Percentiles rank a stretch among this genome's conserved stretches.
phyloP scores from a whole-genome alignment of 2,797 vertebrate species.

The Nothura maculosa region DNA sequence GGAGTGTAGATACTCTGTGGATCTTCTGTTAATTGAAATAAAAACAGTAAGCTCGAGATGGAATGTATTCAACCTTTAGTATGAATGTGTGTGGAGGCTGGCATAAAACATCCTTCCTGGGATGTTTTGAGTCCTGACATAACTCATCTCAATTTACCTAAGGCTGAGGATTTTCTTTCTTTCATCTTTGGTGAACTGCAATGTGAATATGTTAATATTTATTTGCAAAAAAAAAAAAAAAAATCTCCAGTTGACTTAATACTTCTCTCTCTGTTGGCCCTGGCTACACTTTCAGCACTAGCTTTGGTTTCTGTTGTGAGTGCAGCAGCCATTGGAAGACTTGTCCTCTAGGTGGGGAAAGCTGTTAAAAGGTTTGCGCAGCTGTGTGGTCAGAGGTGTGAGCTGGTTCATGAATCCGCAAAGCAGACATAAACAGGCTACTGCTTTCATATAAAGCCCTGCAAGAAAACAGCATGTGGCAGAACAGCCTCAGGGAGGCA shows the following conservation, averaged over 20 bases:
- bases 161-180: neutral
- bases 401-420: slow-evolving; percentile 9
- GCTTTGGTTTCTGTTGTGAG: neutral
- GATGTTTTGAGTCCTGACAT: neutral
- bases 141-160: neutral
- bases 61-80: neutral
- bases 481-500: neutral
- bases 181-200: neutral
- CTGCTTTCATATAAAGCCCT: neutral
- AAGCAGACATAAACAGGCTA: neutral
- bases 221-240: slow-evolving; percentile 24
- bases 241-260: neutral
- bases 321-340: neutral
- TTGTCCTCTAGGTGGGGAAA: neutral
- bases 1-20: neutral
- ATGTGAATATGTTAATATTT: neutral
- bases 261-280: neutral
- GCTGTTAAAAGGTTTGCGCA: neutral
- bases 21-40: neutral
- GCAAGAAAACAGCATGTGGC: neutral
- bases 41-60: neutral
- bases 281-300: neutral
- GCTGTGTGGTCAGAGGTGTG: neutral
- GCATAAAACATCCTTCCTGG: neutral
- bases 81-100: neutral